Evolutionary conservation across 2,888 invertebrate genomes (phyloP).

Genomic region (Melanostoma scalare): DNA sequence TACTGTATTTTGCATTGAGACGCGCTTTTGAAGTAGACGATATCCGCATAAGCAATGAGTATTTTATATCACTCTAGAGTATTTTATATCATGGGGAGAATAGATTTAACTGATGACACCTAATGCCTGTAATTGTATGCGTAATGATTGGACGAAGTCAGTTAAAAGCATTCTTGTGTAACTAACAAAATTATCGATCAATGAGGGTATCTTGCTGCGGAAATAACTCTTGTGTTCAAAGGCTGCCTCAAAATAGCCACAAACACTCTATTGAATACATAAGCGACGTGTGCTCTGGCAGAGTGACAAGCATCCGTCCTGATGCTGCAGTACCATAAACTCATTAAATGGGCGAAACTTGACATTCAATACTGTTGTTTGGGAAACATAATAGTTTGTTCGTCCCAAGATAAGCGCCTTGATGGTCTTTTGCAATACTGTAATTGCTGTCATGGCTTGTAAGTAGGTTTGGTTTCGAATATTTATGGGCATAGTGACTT

Average conservation of each 20-base stretch:
- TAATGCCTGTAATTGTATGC: no score
- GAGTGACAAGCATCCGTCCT: conserved; percentile 21
- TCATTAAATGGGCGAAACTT: not conserved
- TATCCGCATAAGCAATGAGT: conserved; percentile 8
- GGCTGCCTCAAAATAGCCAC: conserved; percentile 9
- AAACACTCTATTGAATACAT: not conserved
- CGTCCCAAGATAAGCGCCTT: not conserved
- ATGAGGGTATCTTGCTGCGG: not conserved
- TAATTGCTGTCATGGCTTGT: conserved; percentile 15
- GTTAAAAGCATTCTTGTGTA: no score
- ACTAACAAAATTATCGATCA: no score
- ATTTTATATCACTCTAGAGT: no score
- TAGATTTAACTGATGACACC: no score
- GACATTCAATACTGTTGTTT: conserved; percentile 31
- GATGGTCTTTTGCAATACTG: not conserved
- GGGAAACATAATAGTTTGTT: conserved; percentile 23
- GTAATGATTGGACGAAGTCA: no score
- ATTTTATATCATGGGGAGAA: no score
- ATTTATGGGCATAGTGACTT: not conserved
- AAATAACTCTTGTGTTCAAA: not conserved
- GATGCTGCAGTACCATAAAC: not conserved
- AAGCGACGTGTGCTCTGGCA: not conserved
- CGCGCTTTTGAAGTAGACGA: conserved; percentile 6
- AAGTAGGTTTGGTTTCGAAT: not conserved
- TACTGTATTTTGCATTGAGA: conserved; percentile 27